Base-by-base conservation (phyloP, 2,888 invertebrate species). In the Euphydryas editha region DNA sequence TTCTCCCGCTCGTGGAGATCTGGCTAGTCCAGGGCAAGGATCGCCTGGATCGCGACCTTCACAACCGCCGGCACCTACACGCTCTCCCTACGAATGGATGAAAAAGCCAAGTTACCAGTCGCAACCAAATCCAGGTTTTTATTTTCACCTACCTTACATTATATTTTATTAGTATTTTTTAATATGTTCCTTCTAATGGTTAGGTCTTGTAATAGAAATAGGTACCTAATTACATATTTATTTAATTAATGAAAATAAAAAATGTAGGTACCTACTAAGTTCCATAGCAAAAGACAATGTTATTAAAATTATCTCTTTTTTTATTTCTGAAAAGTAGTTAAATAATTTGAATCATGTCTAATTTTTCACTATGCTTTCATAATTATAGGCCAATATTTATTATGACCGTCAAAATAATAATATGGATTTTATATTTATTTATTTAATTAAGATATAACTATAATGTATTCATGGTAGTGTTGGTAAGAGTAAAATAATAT, bases 31-130 rank as follows among this genome's bases (percentile, higher is more conserved):
- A 3, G 93, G 93, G 51, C 88, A 94, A 67, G 85, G 93, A 2
- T 93, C 94, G 0, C 89, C 94, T 1, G 86, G 93, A 0, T 93
- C 94, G 2, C 80, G 90, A 82, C 85, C 90, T 71, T 81, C 91
- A 76, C 84, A 93, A 83, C 84, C 95, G 78, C 95, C 97, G 54
- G 94, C 95, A 46, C 96, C 96, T 36, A 95, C 95, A 20, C 94
- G 97, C 51, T 96, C 96, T 73, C 97, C 97, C 0, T 98, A 95
- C 84, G 97, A 97, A 78, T 98, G 98, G 98, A 98, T 98, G 95
- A 98, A 97, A 87, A 97, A 97, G 85, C 96, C 96, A 0, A 95
- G 96, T 60, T 97, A 97, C 86, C 96, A 97, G 80, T 95, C 94
- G 72, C 97, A 97, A 81, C 96, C 96, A 2, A 97, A 96, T 87